Base-by-base conservation (phyloP, 2,113 vertebrate species). In the Canis aureus region DNA sequence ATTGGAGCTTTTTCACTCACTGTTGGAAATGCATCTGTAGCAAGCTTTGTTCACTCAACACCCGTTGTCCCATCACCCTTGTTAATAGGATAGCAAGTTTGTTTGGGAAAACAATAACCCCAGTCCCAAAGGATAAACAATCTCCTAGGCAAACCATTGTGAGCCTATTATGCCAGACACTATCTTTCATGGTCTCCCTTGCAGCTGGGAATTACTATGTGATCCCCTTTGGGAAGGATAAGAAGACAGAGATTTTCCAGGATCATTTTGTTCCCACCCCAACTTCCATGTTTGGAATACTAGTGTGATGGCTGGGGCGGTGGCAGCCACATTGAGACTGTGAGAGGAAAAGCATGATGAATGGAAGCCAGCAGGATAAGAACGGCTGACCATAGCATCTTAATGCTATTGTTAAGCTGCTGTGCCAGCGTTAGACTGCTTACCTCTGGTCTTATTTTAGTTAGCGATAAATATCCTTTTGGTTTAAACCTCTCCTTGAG, bases 391-490 rank as follows among this genome's bases (percentile, higher is more conserved):
- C 4, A 5, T 9, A 38, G 29, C 29, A 15, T 49, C 20, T 71
- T 17, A 62, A 19, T 66, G 29, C 27, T 57, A 25, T 67, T 8
- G 7, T 17, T 69, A 69, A 76, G 20, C 49, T 78, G 7, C 23
- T 55, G 0, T 25, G 15, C 12, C n/a, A 57, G 20, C 25, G 9
- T 60, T 29, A 86, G 83, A 32, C 51, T 23, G 17, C 19, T 76
- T 67, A 16, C 19, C n/a, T 60, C 27, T 11, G 13, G 16, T 91
- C 78, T 95, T 80, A 84, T 81, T 73, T 88, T 78, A 67, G 59
- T 81, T 78, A 71, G 51, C 35, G 76, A 59, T 20, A 76, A 96
- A 76, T 38, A 91, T 25, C 60, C 43, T 93, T 95, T 82, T 16
- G 23, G 27, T 69, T 87, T 80, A 85, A 76, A 29, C 13, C 35